Evolutionary conservation across 1,140 invertebrate species (phyloP).

Genomic region (Dendroctonus valens): DNA sequence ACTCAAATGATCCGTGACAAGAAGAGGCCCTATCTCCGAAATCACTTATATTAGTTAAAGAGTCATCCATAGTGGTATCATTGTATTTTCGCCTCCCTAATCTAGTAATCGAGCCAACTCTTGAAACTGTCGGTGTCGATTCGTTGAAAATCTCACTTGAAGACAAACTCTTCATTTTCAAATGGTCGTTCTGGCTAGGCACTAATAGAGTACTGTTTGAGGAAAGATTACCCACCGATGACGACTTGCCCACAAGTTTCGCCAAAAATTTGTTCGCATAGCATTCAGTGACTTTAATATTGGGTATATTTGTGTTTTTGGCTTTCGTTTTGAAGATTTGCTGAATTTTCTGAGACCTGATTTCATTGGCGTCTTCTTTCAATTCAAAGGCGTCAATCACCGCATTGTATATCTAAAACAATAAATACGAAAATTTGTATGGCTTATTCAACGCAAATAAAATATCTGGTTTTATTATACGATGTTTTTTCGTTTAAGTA

Average conservation of each 20-base stretch:
- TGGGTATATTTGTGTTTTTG: slow-evolving; percentile 41
- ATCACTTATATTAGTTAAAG: slow-evolving; percentile 31
- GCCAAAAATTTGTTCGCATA: slow-evolving; percentile 52
- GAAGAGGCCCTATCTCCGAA: slow-evolving; percentile 35
- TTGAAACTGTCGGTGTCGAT: slow-evolving; percentile 37
- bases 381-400: slow-evolving; percentile 54
- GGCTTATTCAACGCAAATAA: slow-evolving; percentile 36
- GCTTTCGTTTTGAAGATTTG: slow-evolving; percentile 40
- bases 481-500: no score
- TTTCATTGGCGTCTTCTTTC: slow-evolving; percentile 43
- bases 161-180: slow-evolving; percentile 47
- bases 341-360: slow-evolving; percentile 40
- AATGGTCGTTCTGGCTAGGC: slow-evolving; percentile 29
- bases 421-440: slow-evolving; percentile 31
- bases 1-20: slow-evolving; percentile 45
- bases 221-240: slow-evolving; percentile 50
- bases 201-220: slow-evolving; percentile 24
- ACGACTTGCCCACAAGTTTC: slow-evolving; percentile 50
- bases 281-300: slow-evolving; percentile 44
- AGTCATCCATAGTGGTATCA: slow-evolving; percentile 14
- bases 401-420: slow-evolving; percentile 52
- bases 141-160: slow-evolving; percentile 46
- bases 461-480: no score
- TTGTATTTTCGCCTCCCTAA: slow-evolving; percentile 33
- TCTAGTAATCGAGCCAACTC: slow-evolving; percentile 37